Evolutionary conservation across 2,113 vertebrate genomes (phyloP), one percentile per base, ranked within the genome.

Genomic region (Sturnira hondurensis): DNA sequence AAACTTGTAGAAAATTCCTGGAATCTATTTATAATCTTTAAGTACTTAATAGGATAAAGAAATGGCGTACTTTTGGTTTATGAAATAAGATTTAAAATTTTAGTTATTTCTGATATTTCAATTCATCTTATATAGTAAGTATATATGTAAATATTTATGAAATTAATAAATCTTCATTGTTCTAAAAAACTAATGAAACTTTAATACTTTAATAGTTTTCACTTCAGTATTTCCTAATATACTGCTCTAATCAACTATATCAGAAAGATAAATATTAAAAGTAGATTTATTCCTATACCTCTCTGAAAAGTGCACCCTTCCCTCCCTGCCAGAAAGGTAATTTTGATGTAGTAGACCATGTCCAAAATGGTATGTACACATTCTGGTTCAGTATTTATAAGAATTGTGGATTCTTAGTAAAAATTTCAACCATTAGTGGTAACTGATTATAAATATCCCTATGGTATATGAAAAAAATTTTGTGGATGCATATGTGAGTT

Each of bases 261-360:
- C 52, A 33, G 31, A 87, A 92, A 16, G 16, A n/a, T 67, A 76
- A 87, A 73, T 87, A 81, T 86, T 95, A 94, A 93, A 82, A 96
- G 47, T 47, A 16, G 28, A 45, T 67, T 96, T 74, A 70, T 70
- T 91, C 15, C 36, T 93, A 16, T 1, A 58, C 13, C 56, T 67
- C 81, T 65, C 54, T 93, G 61, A 76, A 94, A 86, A 86, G 10
- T 73, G 0, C 47, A 70, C 19, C 31, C 5, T 92, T 87, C n/a
- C 17, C 15, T 65, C 16, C 43, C 47, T 94, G 26, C 56, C 88
- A 63, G 58, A 86, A 82, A 86, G 78, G 3, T 93, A 91, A 45
- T 31, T 95, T 84, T 96, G 83, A 8, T 22, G 76, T 95, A 47
- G 5, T 47, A 83, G 76, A 61, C 28, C 84, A 11, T 11, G 13